These are phyloP conservation scores for Theocolax elegans DNA, from an alignment of 1,140 invertebrate genomes.

Conservation along the genomic window DNA sequence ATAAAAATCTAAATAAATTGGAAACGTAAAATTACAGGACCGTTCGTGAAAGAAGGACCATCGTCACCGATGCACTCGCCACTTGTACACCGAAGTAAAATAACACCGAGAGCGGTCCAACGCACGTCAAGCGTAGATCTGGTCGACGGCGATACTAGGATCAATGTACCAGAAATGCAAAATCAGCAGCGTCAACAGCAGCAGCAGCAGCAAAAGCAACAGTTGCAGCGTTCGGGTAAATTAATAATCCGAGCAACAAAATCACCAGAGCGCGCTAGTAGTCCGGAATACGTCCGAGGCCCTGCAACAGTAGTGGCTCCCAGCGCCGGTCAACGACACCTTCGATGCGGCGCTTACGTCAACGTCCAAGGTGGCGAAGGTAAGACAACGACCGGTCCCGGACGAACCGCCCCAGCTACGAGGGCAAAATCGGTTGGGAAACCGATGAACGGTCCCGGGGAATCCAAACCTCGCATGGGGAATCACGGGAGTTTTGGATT, in stretches of 20 bases:
- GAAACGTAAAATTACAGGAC: too few species aligned
- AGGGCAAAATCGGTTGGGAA: neutral
- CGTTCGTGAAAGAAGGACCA: constrained; percentile 62
- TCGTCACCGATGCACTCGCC: constrained; percentile 64
- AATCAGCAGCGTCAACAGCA: neutral
- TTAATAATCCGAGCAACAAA: constrained; percentile 73
- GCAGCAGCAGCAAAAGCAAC: neutral
- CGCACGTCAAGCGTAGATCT: constrained; percentile 58
- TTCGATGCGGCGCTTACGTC: constrained; percentile 74
- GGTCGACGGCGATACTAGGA: constrained; percentile 62
- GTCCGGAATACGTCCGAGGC: constrained; percentile 72
- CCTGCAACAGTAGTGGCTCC: constrained; percentile 71
- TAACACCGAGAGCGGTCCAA: constrained; percentile 61
- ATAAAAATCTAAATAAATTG: too few species aligned
- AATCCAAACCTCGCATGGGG: neutral
- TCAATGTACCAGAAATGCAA: constrained; percentile 24
- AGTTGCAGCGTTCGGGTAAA: constrained; percentile 70
- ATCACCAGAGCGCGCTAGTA: constrained; percentile 68
- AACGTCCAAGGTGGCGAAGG: constrained; percentile 71
- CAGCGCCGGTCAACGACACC: constrained; percentile 62
- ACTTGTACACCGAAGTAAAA: constrained; percentile 58
- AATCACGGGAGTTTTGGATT: constrained; percentile 20
- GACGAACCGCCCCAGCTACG: neutral
- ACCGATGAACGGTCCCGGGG: neutral
- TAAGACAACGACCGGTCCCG: constrained; percentile 33